Evolutionary conservation across 1,140 invertebrate genomes (phyloP), one percentile per base, ranked within the genome.

Genomic region (Drosophila persimilis): DNA sequence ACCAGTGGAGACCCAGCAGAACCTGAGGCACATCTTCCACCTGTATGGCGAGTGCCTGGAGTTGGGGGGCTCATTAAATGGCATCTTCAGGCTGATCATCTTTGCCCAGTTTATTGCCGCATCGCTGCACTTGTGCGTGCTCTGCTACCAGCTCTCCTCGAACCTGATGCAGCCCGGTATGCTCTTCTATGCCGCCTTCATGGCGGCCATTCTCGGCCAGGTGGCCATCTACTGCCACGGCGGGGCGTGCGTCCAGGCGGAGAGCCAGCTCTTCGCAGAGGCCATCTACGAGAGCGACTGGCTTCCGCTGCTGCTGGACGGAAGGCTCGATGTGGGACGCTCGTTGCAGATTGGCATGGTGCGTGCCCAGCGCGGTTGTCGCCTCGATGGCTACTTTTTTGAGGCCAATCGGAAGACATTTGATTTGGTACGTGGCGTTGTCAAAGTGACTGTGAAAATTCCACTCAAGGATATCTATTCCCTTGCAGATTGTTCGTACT

Each of bases 201-300:
- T 58, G 1, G 13, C 53, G 26, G 70, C 71, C 1, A 75, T 84
- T 22, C 62, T 72, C 2, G 31, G 31, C 3, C 65, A 84, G 50
- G 45, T 83, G 9, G 53, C 63, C 50, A 69, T 78, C 13, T 83
- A 83, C 47, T 83, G 79, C 22, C 48, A 63, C n/a, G 78, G 74
- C 13, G 74, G 79, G 7, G 59, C 64, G 6, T 63, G 31, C 6
- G 54, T 78, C 15, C 46, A 71, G 6, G 20, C 47, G 39, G 48
- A 74, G 48, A 66, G 70, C 11, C 46, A 39, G 17, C 15, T 26
- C 0, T 63, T 83, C 4, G 39, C 24, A 0, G 13, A 44, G 9
- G 58, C 58, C 54, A 61, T 84, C 31, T 79, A 83, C 31, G 61
- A 62, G 8, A 60, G 70, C 17, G n/a, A n/a, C 15, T 83, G 79